Percentiles rank a stretch among this genome's conserved stretches.
Evolutionary conservation across 1,140 invertebrate species (phyloP).

Genomic region (Nephotettix cincticeps): DNA sequence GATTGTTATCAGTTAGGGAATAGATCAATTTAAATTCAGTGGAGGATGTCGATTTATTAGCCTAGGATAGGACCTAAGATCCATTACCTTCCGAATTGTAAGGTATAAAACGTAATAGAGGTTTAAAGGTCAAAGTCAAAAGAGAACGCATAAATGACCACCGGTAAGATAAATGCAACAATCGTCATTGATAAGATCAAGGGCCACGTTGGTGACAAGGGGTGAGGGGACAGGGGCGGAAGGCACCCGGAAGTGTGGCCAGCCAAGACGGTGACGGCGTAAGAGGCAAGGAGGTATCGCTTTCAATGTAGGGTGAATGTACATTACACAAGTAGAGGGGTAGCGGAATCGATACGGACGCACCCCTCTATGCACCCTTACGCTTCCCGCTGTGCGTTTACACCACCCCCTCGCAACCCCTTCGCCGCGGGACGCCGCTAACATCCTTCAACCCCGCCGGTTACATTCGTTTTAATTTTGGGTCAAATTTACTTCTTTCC

Average conservation of each 20-base stretch:
- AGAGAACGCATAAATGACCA: too few relatives aligned
- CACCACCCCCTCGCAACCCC: too few relatives aligned
- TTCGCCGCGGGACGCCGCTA: too few relatives aligned
- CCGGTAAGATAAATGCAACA: too few relatives aligned
- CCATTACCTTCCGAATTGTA: too few relatives aligned
- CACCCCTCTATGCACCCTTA: constrained; percentile 19
- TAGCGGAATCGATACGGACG: constrained; percentile 12
- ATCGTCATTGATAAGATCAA: too few relatives aligned
- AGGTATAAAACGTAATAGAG: too few relatives aligned
- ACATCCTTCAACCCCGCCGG: not conserved
- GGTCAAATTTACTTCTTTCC: constrained; percentile 9
- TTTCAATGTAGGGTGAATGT: constrained; percentile 15
- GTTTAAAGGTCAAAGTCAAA: too few relatives aligned
- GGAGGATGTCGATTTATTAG: too few relatives aligned
- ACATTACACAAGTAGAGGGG: constrained; percentile 6
- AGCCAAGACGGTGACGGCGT: not conserved
- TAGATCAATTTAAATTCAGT: too few relatives aligned
- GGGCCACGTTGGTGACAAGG: not conserved
- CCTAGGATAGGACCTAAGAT: too few relatives aligned
- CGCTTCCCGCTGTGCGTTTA: not conserved
- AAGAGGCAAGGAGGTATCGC: not conserved
- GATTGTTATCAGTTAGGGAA: too few relatives aligned
- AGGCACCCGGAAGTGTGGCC: not conserved
- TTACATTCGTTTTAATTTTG: constrained; percentile 5
- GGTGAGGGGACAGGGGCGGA: not conserved